phyloP scores from a whole-genome alignment of 2,113 vertebrate species.

The Calidris pygmaea region DNA sequence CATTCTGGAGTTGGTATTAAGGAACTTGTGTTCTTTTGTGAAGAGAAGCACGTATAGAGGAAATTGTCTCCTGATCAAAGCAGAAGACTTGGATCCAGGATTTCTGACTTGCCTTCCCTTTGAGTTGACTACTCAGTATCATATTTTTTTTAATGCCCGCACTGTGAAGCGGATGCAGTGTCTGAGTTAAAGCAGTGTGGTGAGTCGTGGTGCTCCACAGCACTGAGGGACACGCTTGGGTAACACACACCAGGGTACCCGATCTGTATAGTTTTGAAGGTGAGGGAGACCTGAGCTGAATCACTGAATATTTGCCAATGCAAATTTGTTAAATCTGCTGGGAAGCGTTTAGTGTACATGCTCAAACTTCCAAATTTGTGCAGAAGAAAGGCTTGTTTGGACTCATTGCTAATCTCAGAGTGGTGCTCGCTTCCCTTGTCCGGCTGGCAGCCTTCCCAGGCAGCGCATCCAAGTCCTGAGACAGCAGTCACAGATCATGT shows the following conservation, averaged over 20 bases:
- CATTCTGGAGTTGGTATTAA: not conserved
- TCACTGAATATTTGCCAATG: not conserved
- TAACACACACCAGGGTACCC: not conserved
- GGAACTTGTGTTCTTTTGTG: not conserved
- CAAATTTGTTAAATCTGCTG: not conserved
- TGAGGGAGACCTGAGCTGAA: not conserved
- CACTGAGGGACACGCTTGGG: not conserved
- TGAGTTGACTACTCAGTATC: not conserved
- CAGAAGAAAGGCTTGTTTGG: not conserved
- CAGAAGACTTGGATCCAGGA: not conserved
- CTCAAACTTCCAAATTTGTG: not conserved
- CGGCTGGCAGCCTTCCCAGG: not conserved
- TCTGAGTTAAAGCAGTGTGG: not conserved
- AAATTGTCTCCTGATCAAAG: not conserved
- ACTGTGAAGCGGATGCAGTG: rapidly evolving
- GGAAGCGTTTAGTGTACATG: rapidly evolving
- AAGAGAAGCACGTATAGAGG: not conserved
- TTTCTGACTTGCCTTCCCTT: not conserved
- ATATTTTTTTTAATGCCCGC: not conserved
- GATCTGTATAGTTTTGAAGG: not conserved
- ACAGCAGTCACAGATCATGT: not conserved
- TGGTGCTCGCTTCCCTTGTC: not conserved
- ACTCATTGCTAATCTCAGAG: not conserved
- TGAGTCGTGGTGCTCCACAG: not conserved
- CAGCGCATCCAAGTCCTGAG: rapidly evolving